Conservation (phyloP, 2,113 vertebrate species). For the Campylorhamphus procurvoides region DNA sequence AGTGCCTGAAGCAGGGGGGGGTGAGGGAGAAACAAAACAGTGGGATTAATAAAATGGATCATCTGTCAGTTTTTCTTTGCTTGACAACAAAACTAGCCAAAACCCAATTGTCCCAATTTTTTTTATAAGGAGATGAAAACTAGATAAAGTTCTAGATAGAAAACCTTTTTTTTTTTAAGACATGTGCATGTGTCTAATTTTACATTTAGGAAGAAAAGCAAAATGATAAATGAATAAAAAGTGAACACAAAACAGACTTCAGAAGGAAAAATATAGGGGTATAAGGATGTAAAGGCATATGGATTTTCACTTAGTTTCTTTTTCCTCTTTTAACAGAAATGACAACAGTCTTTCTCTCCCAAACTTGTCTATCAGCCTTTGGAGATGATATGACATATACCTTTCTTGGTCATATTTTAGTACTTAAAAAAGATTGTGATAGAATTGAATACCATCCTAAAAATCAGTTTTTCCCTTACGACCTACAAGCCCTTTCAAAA, state of each 20-base stretch:
- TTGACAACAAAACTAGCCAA: neutral
- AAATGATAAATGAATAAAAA: neutral
- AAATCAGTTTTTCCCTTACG: too few species aligned
- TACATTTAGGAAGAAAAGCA: neutral
- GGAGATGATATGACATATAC: too few species aligned
- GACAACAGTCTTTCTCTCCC: too few species aligned
- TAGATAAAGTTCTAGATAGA: neutral
- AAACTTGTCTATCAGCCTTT: too few species aligned
- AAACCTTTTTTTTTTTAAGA: neutral
- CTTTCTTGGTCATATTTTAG: too few species aligned
- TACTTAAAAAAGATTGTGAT: too few species aligned
- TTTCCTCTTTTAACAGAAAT: too few species aligned
- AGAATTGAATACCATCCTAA: too few species aligned
- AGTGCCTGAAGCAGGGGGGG: slow-evolving; percentile 79
- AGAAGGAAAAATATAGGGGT: neutral
- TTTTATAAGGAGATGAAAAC: neutral
- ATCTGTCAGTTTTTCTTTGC: neutral
- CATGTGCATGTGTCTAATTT: neutral
- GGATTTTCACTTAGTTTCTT: too few species aligned
- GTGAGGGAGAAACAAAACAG: neutral
- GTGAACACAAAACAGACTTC: neutral
- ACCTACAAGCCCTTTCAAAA: too few species aligned
- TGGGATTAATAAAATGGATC: neutral
- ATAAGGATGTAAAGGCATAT: neutral
- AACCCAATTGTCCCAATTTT: neutral